A percentile compares a stretch with the other conserved stretches of the same genome.
These are phyloP conservation scores for Iguana delicatissima DNA, from an alignment of 2,797 vertebrate species.

Conservation along the genomic window DNA sequence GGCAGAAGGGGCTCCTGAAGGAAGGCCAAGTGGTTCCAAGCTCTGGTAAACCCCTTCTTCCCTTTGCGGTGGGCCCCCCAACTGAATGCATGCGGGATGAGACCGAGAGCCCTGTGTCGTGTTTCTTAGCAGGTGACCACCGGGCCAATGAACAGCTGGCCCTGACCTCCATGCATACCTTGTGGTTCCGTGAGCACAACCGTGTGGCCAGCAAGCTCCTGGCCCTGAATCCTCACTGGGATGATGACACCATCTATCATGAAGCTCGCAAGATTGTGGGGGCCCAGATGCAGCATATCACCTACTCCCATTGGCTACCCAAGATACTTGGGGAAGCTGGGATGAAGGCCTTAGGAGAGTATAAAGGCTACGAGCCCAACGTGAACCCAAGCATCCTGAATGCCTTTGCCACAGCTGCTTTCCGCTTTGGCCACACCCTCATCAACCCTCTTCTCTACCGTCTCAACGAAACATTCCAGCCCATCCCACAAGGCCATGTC, in stretches of 20 bases:
- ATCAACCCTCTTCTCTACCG: slow-evolving; percentile 79
- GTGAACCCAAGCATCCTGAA: slow-evolving; percentile 77
- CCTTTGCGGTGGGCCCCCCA: slow-evolving; percentile 77
- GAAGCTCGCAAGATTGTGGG: slow-evolving; percentile 79
- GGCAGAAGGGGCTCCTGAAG: slow-evolving; percentile 69
- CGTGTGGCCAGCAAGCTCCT: slow-evolving; percentile 65
- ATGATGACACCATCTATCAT: slow-evolving; percentile 76
- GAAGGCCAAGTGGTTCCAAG: slow-evolving; percentile 59
- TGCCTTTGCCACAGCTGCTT: slow-evolving; percentile 79
- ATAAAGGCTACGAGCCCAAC: slow-evolving; percentile 77
- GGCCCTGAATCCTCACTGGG: slow-evolving; percentile 79
- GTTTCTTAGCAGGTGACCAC: slow-evolving; percentile 80
- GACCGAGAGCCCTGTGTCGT: slow-evolving; percentile 75
- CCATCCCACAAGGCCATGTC: slow-evolving; percentile 76
- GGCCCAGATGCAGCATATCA: slow-evolving; percentile 82
- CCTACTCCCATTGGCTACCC: slow-evolving; percentile 78
- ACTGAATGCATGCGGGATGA: slow-evolving; percentile 81
- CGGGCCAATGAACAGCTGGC: slow-evolving; percentile 80
- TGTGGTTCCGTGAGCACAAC: slow-evolving; percentile 82
- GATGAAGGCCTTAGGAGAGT: slow-evolving; percentile 78
- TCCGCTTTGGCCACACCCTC: slow-evolving; percentile 80
- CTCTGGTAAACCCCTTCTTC: slow-evolving; percentile 76
- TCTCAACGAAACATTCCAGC: slow-evolving; percentile 76
- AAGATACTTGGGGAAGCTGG: slow-evolving; percentile 79
- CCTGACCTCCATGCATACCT: slow-evolving; percentile 79